Base-by-base conservation (phyloP, 2,888 invertebrate genomes). In the Ormyrus rosae region DNA sequence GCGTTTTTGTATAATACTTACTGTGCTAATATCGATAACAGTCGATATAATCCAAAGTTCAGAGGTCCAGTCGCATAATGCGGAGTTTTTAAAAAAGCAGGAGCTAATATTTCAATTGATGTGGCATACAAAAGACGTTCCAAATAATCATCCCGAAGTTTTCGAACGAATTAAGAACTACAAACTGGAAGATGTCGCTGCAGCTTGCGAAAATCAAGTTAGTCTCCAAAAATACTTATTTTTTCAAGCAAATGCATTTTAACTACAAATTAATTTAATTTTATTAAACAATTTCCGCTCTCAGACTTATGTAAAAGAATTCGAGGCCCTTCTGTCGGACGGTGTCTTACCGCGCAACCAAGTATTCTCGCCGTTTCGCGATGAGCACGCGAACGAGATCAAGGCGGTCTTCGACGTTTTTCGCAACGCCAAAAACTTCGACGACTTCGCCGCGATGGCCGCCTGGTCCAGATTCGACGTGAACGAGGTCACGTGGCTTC, bases 401-500 rank as follows among this genome's bases (percentile, higher is more conserved):
- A 90, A 92, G 11, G 89, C 91, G 71, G 90, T 94, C 0, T 94
- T 92, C 91, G 90, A 93, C 68, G 87, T 94, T 34, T 91, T 94
- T 86, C 93, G 91, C 89, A 92, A 92, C 81, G 93, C 94, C 69
- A 93, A 93, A 86, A 93, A 93, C 89, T 94, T 93, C 85, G 92
- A 92, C 0, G 92, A 92, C 73, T 93, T 94, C 91, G 93, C 92
- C 89, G 92, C 92, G 78, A 92, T 92, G 48, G 93, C 93, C 8
- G 91, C 92, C 8, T 93, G 91, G 90, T 92, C 92, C 10, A 92
- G 93, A 68, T 91, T 93, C 77, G 88, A 93, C 85, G 87, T 94
- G 48, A 95, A 95, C 89, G 93, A 93, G 83, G 92, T 93, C 70
- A 91, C 93, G 87, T 95, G 94, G 90, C 87, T 93, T 5, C 94